Conservation (phyloP, 2,113 vertebrate species). For the Rallus limicola region DNA sequence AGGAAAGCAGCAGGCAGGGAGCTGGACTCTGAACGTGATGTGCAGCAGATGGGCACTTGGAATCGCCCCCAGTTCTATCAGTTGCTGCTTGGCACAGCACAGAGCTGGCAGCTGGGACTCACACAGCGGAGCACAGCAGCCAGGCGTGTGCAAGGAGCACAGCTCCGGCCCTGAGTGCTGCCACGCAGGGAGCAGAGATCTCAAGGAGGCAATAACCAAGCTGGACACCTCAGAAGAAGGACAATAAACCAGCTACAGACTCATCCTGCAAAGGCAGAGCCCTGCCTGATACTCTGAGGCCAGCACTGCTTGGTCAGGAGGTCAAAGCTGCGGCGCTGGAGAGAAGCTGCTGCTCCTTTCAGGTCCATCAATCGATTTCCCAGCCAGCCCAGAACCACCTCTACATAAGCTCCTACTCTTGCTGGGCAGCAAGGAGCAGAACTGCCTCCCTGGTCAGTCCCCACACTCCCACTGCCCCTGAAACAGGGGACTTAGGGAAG, state of each 20-base stretch:
- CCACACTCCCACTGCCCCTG: accelerated
- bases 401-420: neutral
- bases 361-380: neutral
- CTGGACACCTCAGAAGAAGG: neutral
- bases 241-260: neutral
- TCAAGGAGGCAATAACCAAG: neutral
- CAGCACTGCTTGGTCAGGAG: neutral
- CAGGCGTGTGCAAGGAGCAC: neutral
- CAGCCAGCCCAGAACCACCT: neutral
- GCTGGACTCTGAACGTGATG: neutral
- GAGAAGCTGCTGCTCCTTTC: neutral
- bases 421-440: neutral
- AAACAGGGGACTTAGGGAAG: neutral
- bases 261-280: neutral
- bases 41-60: neutral
- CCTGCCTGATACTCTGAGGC: neutral
- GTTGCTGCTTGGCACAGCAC: neutral
- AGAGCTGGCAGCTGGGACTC: neutral
- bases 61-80: neutral
- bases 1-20: neutral
- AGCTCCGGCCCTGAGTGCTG: neutral
- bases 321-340: neutral
- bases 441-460: neutral
- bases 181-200: neutral
- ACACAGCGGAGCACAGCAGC: neutral